A percentile compares a stretch with the other conserved stretches of the same genome.
These are phyloP conservation scores for Tinea pellionella DNA, from an alignment of 2,888 invertebrate genomes.

Conservation along the genomic window DNA sequence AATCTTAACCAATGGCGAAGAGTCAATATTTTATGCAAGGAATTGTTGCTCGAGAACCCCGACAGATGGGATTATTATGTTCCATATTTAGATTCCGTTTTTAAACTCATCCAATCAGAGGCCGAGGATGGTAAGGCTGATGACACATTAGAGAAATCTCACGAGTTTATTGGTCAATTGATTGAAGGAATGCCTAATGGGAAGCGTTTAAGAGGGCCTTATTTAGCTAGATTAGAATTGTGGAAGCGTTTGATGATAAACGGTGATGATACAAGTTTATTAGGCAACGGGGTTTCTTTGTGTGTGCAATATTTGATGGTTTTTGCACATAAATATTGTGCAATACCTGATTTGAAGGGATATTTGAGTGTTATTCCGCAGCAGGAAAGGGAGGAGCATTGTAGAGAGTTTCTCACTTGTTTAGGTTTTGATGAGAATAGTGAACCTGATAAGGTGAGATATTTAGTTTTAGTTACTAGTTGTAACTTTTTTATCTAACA, in stretches of 20 bases:
- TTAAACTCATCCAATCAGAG: constrained; percentile 66
- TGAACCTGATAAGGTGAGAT: constrained; percentile 73
- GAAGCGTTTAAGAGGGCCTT: constrained; percentile 79
- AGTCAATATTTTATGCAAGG: constrained; percentile 79
- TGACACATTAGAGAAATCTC: constrained; percentile 54
- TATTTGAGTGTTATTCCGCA: constrained; percentile 78
- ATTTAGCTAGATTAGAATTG: constrained; percentile 84
- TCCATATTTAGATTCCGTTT: constrained; percentile 78
- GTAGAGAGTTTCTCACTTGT: constrained; percentile 71
- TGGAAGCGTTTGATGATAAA: constrained; percentile 70
- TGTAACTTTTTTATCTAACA: neutral
- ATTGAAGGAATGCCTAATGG: constrained; percentile 59
- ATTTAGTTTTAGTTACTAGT: too few species aligned
- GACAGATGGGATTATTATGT: constrained; percentile 81
- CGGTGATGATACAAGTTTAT: constrained; percentile 61
- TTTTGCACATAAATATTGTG: constrained; percentile 90
- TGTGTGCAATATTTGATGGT: constrained; percentile 82
- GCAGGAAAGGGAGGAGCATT: constrained; percentile 69
- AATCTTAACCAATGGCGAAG: constrained; percentile 80
- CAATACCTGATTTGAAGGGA: constrained; percentile 83
- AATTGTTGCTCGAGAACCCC: constrained; percentile 77
- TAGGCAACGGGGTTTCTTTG: constrained; percentile 75
- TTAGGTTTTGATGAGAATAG: constrained; percentile 73
- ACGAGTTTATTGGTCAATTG: constrained; percentile 57
- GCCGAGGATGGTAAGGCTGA: constrained; percentile 33